Evolutionary conservation across 1,140 invertebrate species (phyloP).

Genomic region (Drosophila setifemur): DNA sequence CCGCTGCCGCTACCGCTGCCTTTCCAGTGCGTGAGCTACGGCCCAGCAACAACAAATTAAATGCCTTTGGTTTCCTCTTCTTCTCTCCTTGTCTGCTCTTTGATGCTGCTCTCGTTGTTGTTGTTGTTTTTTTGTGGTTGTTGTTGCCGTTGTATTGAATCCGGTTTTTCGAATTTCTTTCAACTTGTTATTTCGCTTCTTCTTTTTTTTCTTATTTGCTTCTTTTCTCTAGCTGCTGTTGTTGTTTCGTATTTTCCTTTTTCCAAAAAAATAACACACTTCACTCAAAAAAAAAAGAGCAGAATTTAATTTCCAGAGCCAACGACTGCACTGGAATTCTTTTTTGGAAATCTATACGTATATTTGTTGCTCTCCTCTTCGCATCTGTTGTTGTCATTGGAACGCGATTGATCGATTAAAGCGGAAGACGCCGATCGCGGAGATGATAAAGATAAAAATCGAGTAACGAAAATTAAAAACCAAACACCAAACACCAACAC

Average conservation of each 20-base stretch:
- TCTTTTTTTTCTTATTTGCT: constrained; percentile 14
- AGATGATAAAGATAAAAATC: too few species aligned
- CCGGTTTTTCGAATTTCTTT: constrained; percentile 75
- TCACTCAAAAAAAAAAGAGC: constrained; percentile 43
- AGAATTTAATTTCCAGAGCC: too few species aligned
- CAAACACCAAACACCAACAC: too few species aligned
- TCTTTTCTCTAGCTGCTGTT: constrained; percentile 5
- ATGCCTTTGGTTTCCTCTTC: constrained; percentile 1
- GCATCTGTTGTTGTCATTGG: too few species aligned
- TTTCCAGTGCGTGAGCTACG: constrained; percentile 38
- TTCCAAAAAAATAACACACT: constrained; percentile 25
- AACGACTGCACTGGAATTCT: constrained; percentile 16
- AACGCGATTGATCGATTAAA: too few species aligned
- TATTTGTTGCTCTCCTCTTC: too few species aligned
- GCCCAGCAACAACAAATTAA: constrained; percentile 23
- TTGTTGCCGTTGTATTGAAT: constrained; percentile 58
- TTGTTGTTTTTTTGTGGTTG: constrained; percentile 26
- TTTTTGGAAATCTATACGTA: too few species aligned
- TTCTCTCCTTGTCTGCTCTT: constrained; percentile 10
- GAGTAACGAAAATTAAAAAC: too few species aligned
- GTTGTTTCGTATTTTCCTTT: constrained; percentile 14
- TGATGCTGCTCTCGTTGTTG: constrained; percentile 23
- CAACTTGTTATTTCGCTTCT: constrained; percentile 58
- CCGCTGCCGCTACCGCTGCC: constrained; percentile 14
- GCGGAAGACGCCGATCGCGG: too few species aligned